Evolutionary conservation across 1,140 invertebrate species (phyloP).

Genomic region (Rhopalosiphum maidis): DNA sequence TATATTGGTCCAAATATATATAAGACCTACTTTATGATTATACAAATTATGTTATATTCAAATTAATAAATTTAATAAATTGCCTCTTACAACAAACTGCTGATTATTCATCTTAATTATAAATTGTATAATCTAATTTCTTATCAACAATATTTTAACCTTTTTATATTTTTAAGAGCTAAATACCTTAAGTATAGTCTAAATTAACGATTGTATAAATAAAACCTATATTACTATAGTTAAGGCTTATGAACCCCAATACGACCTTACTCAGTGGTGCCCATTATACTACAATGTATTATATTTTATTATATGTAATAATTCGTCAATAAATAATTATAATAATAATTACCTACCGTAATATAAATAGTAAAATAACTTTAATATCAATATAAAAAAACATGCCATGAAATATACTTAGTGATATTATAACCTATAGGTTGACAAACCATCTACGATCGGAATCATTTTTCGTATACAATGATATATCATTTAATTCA

Average conservation of each 20-base stretch:
- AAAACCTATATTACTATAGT: neutral
- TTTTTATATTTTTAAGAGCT: neutral
- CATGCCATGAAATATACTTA: no score
- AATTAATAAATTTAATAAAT: neutral
- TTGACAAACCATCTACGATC: no score
- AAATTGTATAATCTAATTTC: neutral
- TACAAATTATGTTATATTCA: constrained; percentile 10
- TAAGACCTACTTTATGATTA: constrained; percentile 5
- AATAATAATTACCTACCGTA: no score
- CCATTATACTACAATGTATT: no score
- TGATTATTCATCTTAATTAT: neutral
- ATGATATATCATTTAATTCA: no score
- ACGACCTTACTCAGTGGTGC: neutral
- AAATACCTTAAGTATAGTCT: neutral
- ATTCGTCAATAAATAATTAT: no score
- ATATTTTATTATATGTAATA: no score
- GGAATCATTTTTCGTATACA: no score
- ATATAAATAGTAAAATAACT: no score
- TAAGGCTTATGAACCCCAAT: neutral
- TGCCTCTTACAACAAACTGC: neutral
- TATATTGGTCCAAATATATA: neutral
- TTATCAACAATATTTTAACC: neutral
- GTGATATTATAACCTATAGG: no score
- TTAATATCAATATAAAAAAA: no score
- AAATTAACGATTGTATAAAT: neutral